phyloP scores from a whole-genome alignment of 2,113 vertebrate species.

The Rhagologus leucostigma region DNA sequence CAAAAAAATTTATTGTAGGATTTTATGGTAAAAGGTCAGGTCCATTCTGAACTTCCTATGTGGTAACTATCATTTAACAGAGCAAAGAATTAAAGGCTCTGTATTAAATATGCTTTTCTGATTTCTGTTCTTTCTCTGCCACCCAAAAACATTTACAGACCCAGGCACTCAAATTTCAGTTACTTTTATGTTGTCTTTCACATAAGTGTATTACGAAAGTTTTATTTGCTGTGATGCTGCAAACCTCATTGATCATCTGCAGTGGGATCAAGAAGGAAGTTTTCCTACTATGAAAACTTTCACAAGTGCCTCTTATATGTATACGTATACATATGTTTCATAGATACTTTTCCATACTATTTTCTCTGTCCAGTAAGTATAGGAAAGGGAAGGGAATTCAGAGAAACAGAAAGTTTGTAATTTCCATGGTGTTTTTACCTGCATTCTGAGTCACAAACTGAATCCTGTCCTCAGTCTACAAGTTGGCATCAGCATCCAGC shows the following conservation, averaged over 20 bases:
- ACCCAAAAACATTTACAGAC: background rate
- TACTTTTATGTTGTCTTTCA: background rate
- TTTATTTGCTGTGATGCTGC: background rate
- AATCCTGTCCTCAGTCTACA: background rate
- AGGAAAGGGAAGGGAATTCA: background rate
- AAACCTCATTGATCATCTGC: background rate
- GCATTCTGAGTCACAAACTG: background rate
- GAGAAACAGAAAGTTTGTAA: background rate
- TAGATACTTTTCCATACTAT: background rate
- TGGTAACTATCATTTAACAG: background rate
- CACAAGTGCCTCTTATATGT: background rate
- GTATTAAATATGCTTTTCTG: background rate
- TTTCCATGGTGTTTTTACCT: background rate
- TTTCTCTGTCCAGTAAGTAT: background rate
- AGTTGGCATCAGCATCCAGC: background rate
- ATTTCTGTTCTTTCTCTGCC: background rate
- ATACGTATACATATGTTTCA: accelerated
- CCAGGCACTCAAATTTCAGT: background rate
- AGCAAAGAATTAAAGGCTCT: background rate
- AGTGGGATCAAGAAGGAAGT: background rate
- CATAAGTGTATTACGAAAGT: background rate
- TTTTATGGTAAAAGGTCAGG: background rate
- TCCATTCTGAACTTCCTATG: background rate
- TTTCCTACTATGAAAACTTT: background rate
- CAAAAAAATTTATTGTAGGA: background rate